Base-by-base conservation (phyloP, 2,113 vertebrate species). In the Callithrix jacchus region DNA sequence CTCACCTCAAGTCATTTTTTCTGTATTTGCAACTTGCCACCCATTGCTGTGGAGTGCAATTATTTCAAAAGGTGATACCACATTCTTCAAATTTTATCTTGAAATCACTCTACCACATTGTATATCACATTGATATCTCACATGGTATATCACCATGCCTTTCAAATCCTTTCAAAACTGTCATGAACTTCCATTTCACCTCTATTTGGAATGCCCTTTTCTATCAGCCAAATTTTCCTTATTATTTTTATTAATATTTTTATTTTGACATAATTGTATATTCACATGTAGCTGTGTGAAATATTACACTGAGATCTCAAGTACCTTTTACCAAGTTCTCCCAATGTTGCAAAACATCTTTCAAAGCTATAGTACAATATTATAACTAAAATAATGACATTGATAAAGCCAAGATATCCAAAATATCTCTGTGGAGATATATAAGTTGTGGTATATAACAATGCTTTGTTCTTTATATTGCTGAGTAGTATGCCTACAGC, bases 111-210 rank as follows among this genome's bases (percentile, higher is more conserved):
- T 89, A 14, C 25, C 17, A 37, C 10, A 35, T 37, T 37, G 70
- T 6, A 61, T 4, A 20, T 8, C 42, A 86, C 52, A 23, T 30
- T 89, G 89, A 9, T 3, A n/a, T 66, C 68, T 89, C 42, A 86
- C 8, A 17, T 25, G 73, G 82, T 80, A 32, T 86, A 61, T 13
- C 5, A 47, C 16, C 1, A 11, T 40, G 23, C 3, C n/a, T 83
- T 79, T 74, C 52, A 79, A 74, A 76, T 27, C 47, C 14, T 90
- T 88, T 87, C 79, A 49, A 87, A 95, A 81, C 52, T 71, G 17
- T 40, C 42, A 64, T 13, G 93, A 45, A 87, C 2, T 80, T 90
- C 3, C 40, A 5, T 66, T 58, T 76, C 84, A 52, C n/a, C 17
- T 70, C 40, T 42, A 3, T 47, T 25, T 64, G n/a, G 2, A 91